A percentile compares a stretch with the other conserved stretches of the same genome.
Evolutionary conservation across 2,888 invertebrate species (phyloP).

Genomic region (Rhorus exstirpatorius): DNA sequence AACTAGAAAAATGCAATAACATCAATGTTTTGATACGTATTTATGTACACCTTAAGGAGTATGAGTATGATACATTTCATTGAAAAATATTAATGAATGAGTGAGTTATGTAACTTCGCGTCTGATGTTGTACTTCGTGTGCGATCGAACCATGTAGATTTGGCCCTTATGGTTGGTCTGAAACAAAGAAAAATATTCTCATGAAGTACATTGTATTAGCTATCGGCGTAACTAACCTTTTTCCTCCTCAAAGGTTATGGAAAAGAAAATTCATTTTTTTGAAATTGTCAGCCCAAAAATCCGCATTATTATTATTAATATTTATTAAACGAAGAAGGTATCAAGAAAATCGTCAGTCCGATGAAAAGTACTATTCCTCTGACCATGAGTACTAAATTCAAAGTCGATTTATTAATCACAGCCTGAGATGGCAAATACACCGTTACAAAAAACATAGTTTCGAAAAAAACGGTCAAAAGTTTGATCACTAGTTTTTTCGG

Average conservation of each 20-base stretch:
- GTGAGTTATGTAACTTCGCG: not conserved
- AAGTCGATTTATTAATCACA: no score
- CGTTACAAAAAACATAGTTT: no score
- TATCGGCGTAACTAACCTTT: not conserved
- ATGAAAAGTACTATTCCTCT: not conserved
- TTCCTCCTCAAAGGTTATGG: not conserved
- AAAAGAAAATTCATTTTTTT: slow-evolving; percentile 5
- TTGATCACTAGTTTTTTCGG: no score
- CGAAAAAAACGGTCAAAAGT: no score
- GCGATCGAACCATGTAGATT: not conserved
- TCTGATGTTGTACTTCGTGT: not conserved
- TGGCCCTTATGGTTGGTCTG: not conserved
- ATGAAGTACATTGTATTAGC: slow-evolving; percentile 6
- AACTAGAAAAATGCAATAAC: not conserved
- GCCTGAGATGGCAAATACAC: no score
- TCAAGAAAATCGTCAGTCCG: not conserved
- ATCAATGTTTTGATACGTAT: not conserved
- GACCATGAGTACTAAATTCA: no score
- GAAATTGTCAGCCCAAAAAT: no score
- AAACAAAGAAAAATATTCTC: not conserved
- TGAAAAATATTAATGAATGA: not conserved
- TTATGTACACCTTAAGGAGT: not conserved
- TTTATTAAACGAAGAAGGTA: no score
- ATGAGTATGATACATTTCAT: no score
- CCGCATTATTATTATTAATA: no score